Conservation (phyloP, 1,140 invertebrate genomes). For the Ephestia elutella region DNA sequence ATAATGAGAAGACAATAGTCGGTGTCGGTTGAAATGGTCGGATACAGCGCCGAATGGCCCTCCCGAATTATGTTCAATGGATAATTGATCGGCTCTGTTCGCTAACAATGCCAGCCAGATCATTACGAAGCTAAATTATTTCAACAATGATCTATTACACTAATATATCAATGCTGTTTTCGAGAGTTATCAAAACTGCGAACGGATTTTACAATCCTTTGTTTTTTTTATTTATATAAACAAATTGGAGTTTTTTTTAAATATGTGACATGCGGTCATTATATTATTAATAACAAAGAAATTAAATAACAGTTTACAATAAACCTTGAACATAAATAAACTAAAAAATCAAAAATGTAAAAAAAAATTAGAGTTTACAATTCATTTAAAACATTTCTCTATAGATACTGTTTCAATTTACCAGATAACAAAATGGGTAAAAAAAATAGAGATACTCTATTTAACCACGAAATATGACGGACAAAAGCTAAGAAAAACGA, state of each 20-base stretch:
- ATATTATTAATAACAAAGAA: too few relatives aligned
- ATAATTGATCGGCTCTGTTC: slow-evolving; percentile 67
- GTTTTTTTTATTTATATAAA: too few relatives aligned
- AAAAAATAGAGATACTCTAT: background rate
- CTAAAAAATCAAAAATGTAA: too few relatives aligned
- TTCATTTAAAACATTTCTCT: too few relatives aligned
- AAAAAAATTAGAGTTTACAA: too few relatives aligned
- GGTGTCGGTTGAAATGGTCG: slow-evolving; percentile 39
- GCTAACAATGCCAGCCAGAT: slow-evolving; percentile 53
- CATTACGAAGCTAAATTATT: slow-evolving; percentile 29
- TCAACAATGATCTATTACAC: slow-evolving; percentile 2
- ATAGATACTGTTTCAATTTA: too few relatives aligned
- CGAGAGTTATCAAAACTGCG: background rate
- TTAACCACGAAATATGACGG: background rate
- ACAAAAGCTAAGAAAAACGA: background rate
- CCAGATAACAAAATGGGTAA: too few relatives aligned
- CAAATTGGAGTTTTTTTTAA: too few relatives aligned
- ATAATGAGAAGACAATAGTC: slow-evolving; percentile 18
- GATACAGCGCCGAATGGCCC: slow-evolving; percentile 47
- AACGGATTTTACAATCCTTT: too few relatives aligned
- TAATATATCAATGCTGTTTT: background rate
- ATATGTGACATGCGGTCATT: too few relatives aligned
- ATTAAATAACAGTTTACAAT: too few relatives aligned
- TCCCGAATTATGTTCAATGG: slow-evolving; percentile 71
- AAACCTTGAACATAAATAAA: too few relatives aligned